Evolutionary conservation across 2,113 vertebrate genomes (phyloP), one percentile per base, ranked within the genome.

Genomic region (Pica pica): DNA sequence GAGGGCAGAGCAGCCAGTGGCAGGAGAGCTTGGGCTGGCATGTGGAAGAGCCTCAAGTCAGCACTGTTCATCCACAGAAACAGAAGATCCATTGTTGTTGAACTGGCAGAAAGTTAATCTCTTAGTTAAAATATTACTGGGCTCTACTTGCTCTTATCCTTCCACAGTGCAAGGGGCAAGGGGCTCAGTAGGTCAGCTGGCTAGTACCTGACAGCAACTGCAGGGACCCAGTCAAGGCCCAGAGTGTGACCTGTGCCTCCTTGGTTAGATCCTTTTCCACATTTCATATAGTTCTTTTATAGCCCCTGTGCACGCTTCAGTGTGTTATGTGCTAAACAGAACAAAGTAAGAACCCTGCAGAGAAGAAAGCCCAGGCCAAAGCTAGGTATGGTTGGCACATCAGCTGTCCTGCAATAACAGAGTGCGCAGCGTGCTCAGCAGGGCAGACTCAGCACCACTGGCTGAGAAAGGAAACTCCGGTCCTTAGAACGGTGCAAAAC

Each of bases 101-200:
- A 91, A 82, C 47, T 87, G 83, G 67, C 88, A 78, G 75, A 91
- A 81, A 78, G 87, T 94, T 96, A 91, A 94, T 90, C 84, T 94
- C 19, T 6, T 94, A 85, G 97, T 97, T 97, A 97, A 97, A 97
- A 81, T 95, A 71, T 97, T 96, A 97, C 97, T 78, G 97, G 56
- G 49, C 81, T 91, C 87, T 91, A 80, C 90, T 81, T 77, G 81
- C 82, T 87, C 75, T 95, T 97, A 94, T 76, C 94, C 95, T 92
- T 89, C 52, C 93, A 91, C 47, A 70, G 97, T 86, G 78, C 96
- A 97, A 97, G 88, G 96, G 95, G 90, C 95, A 97, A 96, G 89
- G 86, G 86, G 68, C 93, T 97, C 79, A 92, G 88, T 83, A 96
- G 95, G 95, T 96, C 95, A 96, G 41, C 82, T 90, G 95, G 87